Evolutionary conservation across 2,888 invertebrate species (phyloP).

Genomic region (Drosophila leonis): DNA sequence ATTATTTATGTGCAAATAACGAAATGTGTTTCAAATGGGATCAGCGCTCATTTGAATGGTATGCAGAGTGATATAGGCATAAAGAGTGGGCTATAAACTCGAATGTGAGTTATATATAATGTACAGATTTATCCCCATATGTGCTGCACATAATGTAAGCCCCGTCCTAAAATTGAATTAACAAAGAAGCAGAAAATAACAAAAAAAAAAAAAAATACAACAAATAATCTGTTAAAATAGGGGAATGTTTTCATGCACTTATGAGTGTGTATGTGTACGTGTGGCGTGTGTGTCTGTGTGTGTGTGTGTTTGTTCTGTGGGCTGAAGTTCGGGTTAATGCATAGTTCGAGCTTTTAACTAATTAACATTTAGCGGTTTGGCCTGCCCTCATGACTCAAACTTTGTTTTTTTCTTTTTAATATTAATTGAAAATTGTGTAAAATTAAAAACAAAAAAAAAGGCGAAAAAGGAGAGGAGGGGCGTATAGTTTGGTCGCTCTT

Average conservation of each 20-base stretch:
- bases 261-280: slow-evolving; percentile 18
- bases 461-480: not conserved
- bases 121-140: slow-evolving; percentile 14
- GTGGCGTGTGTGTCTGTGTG: slow-evolving; percentile 23
- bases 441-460: slow-evolving; percentile 29
- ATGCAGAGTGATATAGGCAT: slow-evolving; percentile 35
- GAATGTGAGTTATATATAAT: slow-evolving; percentile 9
- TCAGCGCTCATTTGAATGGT: slow-evolving; percentile 2
- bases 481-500: slow-evolving; percentile 46
- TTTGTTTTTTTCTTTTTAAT: slow-evolving; percentile 35
- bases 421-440: slow-evolving; percentile 76
- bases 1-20: slow-evolving; percentile 45
- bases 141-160: slow-evolving; percentile 50
- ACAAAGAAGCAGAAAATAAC: slow-evolving; percentile 42
- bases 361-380: slow-evolving; percentile 84
- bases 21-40: slow-evolving; percentile 22
- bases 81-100: slow-evolving; percentile 9
- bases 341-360: slow-evolving; percentile 81
- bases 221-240: slow-evolving; percentile 55
- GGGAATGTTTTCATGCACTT: slow-evolving; percentile 48
- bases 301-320: slow-evolving; percentile 32
- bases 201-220: slow-evolving; percentile 32
- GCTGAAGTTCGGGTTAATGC: slow-evolving; percentile 51
- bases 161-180: slow-evolving; percentile 50
- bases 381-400: slow-evolving; percentile 26